Percentiles rank a stretch among this genome's conserved stretches.
Evolutionary conservation across 2,113 vertebrate genomes (phyloP).

Genomic region (Macroglossus sobrinus): DNA sequence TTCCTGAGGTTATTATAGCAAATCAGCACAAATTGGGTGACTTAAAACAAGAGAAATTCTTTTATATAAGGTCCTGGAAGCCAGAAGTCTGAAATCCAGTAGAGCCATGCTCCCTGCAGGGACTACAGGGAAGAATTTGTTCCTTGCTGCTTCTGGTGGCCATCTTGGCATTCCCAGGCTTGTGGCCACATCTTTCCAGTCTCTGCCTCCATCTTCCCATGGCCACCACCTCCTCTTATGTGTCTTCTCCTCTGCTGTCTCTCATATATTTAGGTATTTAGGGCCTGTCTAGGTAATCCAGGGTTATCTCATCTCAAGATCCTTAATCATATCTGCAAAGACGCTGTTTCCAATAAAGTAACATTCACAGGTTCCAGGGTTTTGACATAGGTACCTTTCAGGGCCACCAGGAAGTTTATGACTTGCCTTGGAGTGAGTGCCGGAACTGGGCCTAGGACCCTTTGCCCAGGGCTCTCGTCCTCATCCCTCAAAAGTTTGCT

Average conservation of each 20-base stretch:
- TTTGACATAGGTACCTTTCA: accelerated
- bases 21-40: background rate
- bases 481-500: background rate
- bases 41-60: background rate
- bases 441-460: background rate
- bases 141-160: background rate
- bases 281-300: background rate
- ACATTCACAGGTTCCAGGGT: no score
- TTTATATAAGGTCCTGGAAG: background rate
- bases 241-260: background rate
- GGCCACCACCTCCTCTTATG: background rate
- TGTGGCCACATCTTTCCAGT: background rate
- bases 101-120: background rate
- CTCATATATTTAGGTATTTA: background rate
- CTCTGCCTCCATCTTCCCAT: background rate
- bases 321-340: background rate
- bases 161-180: background rate
- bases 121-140: background rate
- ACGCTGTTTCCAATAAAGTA: background rate
- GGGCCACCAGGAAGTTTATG: background rate
- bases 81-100: background rate
- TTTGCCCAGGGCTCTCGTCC: background rate
- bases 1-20: background rate
- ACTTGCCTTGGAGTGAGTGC: background rate
- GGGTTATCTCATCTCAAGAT: background rate